Conservation (phyloP, 2,888 invertebrate species). For the Adelognathus sp. region DNA sequence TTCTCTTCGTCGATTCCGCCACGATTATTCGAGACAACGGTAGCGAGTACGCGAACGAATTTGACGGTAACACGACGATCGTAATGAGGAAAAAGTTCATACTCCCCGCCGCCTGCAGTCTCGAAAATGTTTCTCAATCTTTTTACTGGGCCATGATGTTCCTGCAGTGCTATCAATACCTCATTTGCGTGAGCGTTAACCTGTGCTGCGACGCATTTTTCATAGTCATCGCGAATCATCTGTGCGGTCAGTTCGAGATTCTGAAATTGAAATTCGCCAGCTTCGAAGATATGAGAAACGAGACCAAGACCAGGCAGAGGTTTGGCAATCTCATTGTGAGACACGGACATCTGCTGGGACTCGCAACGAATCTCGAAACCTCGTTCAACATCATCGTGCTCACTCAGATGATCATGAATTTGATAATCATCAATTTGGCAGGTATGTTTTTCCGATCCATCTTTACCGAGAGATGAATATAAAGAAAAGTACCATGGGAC, state of each 20-base stretch:
- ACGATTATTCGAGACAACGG: neutral
- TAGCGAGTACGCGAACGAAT: neutral
- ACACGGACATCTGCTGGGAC: slow-evolving; percentile 50
- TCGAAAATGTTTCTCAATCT: slow-evolving; percentile 3
- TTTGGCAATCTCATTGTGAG: slow-evolving; percentile 30
- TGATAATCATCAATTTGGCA: slow-evolving; percentile 51
- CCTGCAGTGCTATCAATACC: slow-evolving; percentile 26
- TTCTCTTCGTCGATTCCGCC: neutral
- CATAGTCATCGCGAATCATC: slow-evolving; percentile 50
- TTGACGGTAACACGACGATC: neutral
- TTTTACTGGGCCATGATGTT: neutral
- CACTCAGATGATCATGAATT: slow-evolving; percentile 50
- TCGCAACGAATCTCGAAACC: slow-evolving; percentile 45
- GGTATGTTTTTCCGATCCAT: slow-evolving; percentile 32
- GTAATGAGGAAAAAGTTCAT: slow-evolving; percentile 8
- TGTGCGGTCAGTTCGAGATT: slow-evolving; percentile 59
- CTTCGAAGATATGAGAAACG: neutral
- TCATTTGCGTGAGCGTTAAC: neutral
- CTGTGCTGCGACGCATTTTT: slow-evolving; percentile 47
- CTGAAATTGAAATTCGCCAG: slow-evolving; percentile 52
- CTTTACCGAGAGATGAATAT: neutral
- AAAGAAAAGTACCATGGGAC: too few relatives aligned
- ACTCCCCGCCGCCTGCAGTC: slow-evolving; percentile 3
- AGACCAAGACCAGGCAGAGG: neutral
- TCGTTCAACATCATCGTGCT: slow-evolving; percentile 59